Percentiles rank a stretch among this genome's conserved stretches.
Conservation (phyloP, 2,888 invertebrate species). For the Ochropleura leucogaster region DNA sequence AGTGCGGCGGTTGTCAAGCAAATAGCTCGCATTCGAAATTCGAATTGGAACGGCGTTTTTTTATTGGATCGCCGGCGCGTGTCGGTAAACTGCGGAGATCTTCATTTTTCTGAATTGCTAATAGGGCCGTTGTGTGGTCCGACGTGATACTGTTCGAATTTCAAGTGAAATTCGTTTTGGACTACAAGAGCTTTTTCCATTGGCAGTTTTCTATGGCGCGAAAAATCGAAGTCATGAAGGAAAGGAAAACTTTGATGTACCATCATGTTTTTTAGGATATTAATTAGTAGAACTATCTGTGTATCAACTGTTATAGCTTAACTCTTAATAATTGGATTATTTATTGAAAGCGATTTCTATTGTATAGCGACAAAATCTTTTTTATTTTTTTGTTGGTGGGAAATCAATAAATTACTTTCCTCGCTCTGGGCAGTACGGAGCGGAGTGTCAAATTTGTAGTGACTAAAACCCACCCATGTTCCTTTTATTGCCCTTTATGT, state of each 20-base stretch:
- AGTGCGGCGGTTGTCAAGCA: slow-evolving; percentile 63
- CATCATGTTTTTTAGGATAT: neutral
- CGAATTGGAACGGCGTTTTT: slow-evolving; percentile 60
- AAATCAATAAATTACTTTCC: too few species aligned
- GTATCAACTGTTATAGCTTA: neutral
- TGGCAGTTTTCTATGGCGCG: neutral
- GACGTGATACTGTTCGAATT: slow-evolving; percentile 20
- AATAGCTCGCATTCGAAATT: slow-evolving; percentile 66
- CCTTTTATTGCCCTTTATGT: too few species aligned
- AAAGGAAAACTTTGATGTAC: neutral
- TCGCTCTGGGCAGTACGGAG: too few species aligned
- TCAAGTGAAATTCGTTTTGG: neutral
- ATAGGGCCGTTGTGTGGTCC: slow-evolving; percentile 19
- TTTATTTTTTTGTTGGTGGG: too few species aligned
- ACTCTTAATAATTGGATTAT: neutral
- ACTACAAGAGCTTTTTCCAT: neutral
- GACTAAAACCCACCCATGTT: too few species aligned
- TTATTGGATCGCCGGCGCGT: slow-evolving; percentile 53
- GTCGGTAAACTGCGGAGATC: slow-evolving; percentile 51
- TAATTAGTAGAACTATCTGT: neutral
- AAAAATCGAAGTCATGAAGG: neutral
- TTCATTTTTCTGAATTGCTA: slow-evolving; percentile 56
- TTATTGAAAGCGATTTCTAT: neutral
- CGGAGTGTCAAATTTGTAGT: too few species aligned
- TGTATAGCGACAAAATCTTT: neutral